phyloP scores from a whole-genome alignment of 2,888 invertebrate genomes.

The Synanthedon formicaeformis region DNA sequence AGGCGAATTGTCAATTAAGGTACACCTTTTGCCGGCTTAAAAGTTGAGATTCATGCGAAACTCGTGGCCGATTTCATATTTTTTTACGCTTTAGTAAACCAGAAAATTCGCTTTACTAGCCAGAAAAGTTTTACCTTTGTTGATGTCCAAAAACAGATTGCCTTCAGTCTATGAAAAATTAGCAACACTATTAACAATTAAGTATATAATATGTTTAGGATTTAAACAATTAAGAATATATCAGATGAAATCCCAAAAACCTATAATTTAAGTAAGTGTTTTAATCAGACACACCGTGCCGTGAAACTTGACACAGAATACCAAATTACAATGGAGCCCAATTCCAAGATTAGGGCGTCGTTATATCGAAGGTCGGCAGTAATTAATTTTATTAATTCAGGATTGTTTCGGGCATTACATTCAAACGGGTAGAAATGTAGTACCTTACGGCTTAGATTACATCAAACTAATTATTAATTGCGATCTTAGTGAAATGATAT shows the following conservation, averaged over 20 bases:
- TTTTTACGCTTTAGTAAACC: too few species aligned
- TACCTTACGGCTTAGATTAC: conserved; percentile 1
- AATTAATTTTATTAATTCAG: conserved; percentile 22
- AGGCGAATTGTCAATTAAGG: too few species aligned
- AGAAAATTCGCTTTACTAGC: too few species aligned
- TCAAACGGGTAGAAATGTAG: conserved; percentile 8
- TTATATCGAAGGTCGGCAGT: conserved; percentile 12
- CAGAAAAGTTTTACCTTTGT: too few species aligned
- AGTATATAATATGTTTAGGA: too few species aligned
- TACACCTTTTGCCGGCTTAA: too few species aligned
- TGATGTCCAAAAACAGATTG: too few species aligned
- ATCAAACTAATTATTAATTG: background rate
- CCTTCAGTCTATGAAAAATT: too few species aligned
- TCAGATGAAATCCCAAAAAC: background rate
- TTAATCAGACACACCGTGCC: background rate
- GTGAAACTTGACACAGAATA: background rate
- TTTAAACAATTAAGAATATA: too few species aligned
- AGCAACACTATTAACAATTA: too few species aligned
- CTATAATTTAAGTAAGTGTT: background rate
- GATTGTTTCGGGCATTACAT: conserved; percentile 22
- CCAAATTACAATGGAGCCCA: background rate
- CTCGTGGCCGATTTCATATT: too few species aligned
- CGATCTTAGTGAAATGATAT: background rate
- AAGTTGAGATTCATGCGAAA: too few species aligned
- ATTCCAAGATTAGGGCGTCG: conserved; percentile 13